A percentile compares a stretch with the other conserved stretches of the same genome.
These are phyloP conservation scores for Lineus longissimus DNA, from an alignment of 1,140 invertebrate species.

Conservation along the genomic window DNA sequence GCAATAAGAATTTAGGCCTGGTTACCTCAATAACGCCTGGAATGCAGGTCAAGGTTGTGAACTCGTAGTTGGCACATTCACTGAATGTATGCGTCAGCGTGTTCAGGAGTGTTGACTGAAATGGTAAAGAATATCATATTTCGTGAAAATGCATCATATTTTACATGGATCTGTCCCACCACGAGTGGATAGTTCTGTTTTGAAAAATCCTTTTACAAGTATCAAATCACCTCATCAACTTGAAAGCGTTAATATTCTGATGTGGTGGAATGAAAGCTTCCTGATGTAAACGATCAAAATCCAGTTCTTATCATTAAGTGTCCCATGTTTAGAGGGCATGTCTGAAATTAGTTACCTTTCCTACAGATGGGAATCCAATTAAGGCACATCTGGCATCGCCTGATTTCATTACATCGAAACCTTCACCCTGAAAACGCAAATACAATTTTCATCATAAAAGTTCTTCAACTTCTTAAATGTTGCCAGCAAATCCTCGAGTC, in stretches of 20 bases:
- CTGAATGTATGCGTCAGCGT: constrained; percentile 64
- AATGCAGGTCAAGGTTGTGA: constrained; percentile 98
- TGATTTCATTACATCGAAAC: constrained; percentile 99
- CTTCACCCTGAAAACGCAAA: constrained; percentile 74
- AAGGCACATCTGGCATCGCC: constrained; percentile 97
- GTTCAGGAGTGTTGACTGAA: constrained; percentile 49
- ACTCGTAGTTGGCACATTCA: constrained; percentile 96
- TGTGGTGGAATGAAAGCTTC: no score
- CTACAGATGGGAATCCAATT: constrained; percentile 92
- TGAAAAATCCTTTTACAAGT: no score
- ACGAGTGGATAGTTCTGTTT: no score
- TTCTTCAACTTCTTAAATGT: no score
- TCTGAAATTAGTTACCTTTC: constrained; percentile 46
- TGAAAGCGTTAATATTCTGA: no score
- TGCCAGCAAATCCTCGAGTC: no score
- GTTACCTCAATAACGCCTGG: constrained; percentile 93
- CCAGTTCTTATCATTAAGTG: not conserved
- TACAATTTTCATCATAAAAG: no score
- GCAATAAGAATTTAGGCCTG: no score
- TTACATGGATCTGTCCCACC: no score
- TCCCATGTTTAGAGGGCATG: not conserved
- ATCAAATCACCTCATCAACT: no score
- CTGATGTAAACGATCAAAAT: no score
- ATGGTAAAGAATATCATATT: constrained; percentile 8
- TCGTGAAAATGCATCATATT: no score